Evolutionary conservation across 1,140 invertebrate species (phyloP).

Genomic region (Drosophila bocki): DNA sequence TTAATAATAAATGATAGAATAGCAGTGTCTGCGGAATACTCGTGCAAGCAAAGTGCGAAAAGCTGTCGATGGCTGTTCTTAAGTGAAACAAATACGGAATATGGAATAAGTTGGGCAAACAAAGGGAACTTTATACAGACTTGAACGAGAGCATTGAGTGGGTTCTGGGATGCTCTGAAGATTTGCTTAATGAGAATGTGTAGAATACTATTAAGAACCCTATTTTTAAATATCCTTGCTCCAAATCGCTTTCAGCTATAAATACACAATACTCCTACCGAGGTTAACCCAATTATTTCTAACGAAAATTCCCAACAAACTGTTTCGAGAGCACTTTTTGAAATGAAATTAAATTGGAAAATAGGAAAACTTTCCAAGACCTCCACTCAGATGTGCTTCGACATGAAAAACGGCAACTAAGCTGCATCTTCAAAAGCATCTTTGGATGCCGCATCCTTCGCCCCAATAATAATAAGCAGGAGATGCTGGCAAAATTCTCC

Average conservation of each 20-base stretch:
- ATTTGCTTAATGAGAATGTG: background rate
- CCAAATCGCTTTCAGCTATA: background rate
- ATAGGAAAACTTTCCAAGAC: background rate
- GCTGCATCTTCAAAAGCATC: background rate
- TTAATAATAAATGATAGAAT: slow-evolving; percentile 75
- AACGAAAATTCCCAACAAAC: background rate
- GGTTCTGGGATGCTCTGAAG: background rate
- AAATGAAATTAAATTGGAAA: slow-evolving; percentile 7
- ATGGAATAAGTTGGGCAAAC: slow-evolving; percentile 12
- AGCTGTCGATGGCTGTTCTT: slow-evolving; percentile 41
- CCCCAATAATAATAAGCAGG: slow-evolving; percentile 16
- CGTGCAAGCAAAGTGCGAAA: slow-evolving; percentile 50
- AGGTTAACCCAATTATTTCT: background rate
- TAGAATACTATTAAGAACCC: background rate
- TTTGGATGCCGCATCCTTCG: background rate
- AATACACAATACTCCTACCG: background rate
- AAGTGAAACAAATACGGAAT: slow-evolving; percentile 41
- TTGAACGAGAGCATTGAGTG: background rate
- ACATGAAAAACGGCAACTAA: slow-evolving; percentile 6
- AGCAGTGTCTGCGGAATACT: slow-evolving; percentile 37
- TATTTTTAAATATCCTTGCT: background rate
- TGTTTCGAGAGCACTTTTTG: background rate
- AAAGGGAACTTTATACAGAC: background rate
- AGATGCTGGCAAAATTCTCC: slow-evolving; percentile 10
- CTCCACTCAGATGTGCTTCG: no score